These are phyloP conservation scores for Ferrisia virgata DNA, from an alignment of 2,888 invertebrate species.

Conservation along the genomic window DNA sequence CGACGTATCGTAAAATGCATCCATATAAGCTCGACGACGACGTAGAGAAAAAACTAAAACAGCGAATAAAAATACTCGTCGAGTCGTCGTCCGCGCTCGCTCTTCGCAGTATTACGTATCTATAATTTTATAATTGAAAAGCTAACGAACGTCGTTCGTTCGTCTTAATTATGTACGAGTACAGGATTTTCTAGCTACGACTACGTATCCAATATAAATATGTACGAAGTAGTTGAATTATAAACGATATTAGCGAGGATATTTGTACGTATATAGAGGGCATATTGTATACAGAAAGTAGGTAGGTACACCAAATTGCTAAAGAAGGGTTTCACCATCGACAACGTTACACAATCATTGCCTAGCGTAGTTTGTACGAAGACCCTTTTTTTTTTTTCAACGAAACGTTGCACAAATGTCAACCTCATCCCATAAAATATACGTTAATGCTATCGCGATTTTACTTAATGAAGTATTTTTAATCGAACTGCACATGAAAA, in stretches of 20 bases:
- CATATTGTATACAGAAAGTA: too few relatives aligned
- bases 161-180: neutral
- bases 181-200: neutral
- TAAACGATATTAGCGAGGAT: neutral
- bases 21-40: neutral
- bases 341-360: too few relatives aligned
- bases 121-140: conserved; percentile 12
- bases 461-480: too few relatives aligned
- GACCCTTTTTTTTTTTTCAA: too few relatives aligned
- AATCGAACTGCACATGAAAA: too few relatives aligned
- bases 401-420: too few relatives aligned
- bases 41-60: neutral
- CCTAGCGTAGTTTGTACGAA: too few relatives aligned
- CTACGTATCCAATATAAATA: neutral
- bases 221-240: neutral
- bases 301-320: too few relatives aligned
- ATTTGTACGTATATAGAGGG: too few relatives aligned
- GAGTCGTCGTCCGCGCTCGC: neutral
- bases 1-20: neutral
- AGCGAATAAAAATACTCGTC: neutral
- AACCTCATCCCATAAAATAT: too few relatives aligned
- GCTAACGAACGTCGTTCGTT: neutral
- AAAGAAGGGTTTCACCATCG: too few relatives aligned
- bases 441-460: too few relatives aligned
- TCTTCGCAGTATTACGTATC: neutral